Percentiles rank a stretch among this genome's conserved stretches.
phyloP scores from a whole-genome alignment of 2,797 vertebrate species.

The Eulemur albifrons region DNA sequence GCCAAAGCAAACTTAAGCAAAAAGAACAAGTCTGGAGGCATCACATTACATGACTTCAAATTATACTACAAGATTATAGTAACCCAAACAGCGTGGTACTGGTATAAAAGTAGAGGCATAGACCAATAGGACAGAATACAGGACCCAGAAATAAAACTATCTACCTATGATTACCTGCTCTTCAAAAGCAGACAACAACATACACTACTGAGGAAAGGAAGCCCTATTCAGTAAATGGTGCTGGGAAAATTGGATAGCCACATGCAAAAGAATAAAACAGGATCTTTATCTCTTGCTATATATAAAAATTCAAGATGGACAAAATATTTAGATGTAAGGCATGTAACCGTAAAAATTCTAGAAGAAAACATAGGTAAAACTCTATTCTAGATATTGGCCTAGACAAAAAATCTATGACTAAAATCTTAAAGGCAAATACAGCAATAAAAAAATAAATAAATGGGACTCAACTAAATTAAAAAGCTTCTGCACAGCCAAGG shows the following conservation, averaged over 20 bases:
- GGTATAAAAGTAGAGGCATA: neutral
- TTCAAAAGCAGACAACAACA: neutral
- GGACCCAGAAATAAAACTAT: neutral
- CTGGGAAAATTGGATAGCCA: neutral
- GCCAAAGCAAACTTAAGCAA: neutral
- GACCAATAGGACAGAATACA: neutral
- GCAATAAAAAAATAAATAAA: too few relatives aligned
- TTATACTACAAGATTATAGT: neutral
- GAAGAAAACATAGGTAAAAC: neutral
- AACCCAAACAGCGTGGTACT: neutral
- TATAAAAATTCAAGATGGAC: neutral
- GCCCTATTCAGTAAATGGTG: neutral
- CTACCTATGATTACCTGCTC: neutral
- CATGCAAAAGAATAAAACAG: neutral
- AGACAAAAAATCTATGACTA: neutral
- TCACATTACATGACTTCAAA: neutral
- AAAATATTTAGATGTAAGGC: neutral
- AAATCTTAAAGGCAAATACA: too few relatives aligned
- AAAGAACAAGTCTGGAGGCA: neutral
- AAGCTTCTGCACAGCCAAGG: too few relatives aligned
- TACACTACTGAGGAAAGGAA: neutral
- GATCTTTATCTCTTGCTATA: neutral
- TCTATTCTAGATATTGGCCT: neutral
- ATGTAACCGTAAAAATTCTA: neutral
- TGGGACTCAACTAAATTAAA: too few relatives aligned